Evolutionary conservation across 2,888 invertebrate species (phyloP), one percentile per base, ranked within the genome.

Genomic region (Atherix ibis): DNA sequence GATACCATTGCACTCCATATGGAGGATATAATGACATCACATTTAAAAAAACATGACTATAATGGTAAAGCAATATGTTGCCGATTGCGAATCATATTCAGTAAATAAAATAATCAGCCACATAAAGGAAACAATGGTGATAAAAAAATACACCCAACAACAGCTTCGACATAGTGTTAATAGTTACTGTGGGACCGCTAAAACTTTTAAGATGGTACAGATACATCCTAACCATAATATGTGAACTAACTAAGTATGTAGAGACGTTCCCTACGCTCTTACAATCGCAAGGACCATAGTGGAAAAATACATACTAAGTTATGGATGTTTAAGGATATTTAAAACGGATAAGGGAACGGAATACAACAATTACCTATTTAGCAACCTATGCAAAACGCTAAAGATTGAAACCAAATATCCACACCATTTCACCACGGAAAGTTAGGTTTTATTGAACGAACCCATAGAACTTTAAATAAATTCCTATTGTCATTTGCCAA

Each of bases 101-200:
- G 10, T 8, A 22, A 22, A 37, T n/a, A 38, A 44, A 36, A 32
- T 38, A 33, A 35, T 27, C 18, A 26, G 25, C 2, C 32, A 39
- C 31, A 39, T 31, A 2, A 39, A 36, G 13, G 34, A 34, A 19
- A n/a, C 34, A 18, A 16, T 39, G 13, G 12, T 29, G 1, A 39
- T 39, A 36, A 39, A 40, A n/a, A 2, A 35, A 39, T 16, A 22
- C 22, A 22, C 22, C 22, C 10, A 22, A 22, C 10, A 22, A 6
- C 6, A 22, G 22, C 10, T 22, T 22, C 22, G 22, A 22, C 6
- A 22, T 22, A 8, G 10, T 22, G 6, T 22, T 10, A 22, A 22
- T 22, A 8, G 22, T 8, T 22, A 22, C 22, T 8, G 22, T 22
- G 22, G 22, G 22, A 8, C 22, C 22, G 10, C 22, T 22, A 22